phyloP scores from a whole-genome alignment of 1,140 invertebrate genomes.

The Trypoxylus dichotomus region DNA sequence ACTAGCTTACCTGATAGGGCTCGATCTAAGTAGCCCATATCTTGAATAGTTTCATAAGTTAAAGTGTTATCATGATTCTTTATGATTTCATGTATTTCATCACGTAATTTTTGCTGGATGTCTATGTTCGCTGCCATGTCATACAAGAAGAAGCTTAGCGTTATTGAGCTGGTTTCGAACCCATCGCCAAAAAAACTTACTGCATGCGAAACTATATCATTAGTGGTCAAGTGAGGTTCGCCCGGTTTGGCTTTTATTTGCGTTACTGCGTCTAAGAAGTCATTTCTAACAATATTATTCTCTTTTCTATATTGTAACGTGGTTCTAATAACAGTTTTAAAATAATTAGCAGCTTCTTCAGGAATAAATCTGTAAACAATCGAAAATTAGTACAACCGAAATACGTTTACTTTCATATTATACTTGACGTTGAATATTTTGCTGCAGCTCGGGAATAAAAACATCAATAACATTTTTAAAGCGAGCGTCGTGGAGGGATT shows the following conservation, averaged over 20 bases:
- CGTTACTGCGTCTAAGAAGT: constrained; percentile 8
- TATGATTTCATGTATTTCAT: not conserved
- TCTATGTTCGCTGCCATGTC: not conserved
- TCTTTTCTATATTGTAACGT: constrained; percentile 20
- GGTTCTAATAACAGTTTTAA: constrained; percentile 15
- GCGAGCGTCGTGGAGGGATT: not conserved
- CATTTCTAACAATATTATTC: constrained; percentile 22
- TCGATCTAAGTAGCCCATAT: constrained; percentile 31
- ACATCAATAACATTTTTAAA: constrained; percentile 2
- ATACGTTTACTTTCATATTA: not conserved
- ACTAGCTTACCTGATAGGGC: constrained; percentile 38
- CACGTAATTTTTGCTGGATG: not conserved
- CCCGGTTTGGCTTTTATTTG: constrained; percentile 2
- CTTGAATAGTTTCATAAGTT: constrained; percentile 2
- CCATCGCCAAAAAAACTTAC: constrained; percentile 14
- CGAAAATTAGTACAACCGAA: not conserved
- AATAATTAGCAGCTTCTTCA: constrained; percentile 9
- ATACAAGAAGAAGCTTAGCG: constrained; percentile 1
- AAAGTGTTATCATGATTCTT: not conserved
- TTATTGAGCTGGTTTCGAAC: constrained; percentile 9
- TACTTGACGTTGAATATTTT: not conserved
- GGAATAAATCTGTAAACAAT: not conserved
- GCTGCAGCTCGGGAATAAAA: not conserved
- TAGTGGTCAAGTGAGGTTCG: constrained; percentile 27
- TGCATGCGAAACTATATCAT: not conserved